Conservation (phyloP, 2,113 vertebrate species). For the Xiphophorus maculatus region DNA sequence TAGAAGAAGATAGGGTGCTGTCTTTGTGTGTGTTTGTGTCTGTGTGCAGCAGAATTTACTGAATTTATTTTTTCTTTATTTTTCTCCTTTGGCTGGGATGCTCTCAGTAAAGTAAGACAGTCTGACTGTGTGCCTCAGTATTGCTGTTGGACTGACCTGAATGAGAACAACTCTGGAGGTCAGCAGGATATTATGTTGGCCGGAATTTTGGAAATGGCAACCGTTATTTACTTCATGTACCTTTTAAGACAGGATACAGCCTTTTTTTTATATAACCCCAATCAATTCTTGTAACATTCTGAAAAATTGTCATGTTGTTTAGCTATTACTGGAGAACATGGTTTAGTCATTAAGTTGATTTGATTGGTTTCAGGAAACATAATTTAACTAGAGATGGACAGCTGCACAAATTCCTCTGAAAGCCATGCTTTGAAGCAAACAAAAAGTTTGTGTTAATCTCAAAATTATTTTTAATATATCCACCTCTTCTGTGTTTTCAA, state of each 20-base stretch:
- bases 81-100: slow-evolving; percentile 16
- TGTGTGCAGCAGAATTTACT: slow-evolving; percentile 2
- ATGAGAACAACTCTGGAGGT: slow-evolving; percentile 3
- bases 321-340: background rate
- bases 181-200: background rate
- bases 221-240: too few species aligned
- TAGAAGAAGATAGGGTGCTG: slow-evolving; percentile 55
- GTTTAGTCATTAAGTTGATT: background rate
- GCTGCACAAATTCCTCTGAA: background rate
- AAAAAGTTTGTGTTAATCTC: too few species aligned
- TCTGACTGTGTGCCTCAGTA: slow-evolving; percentile 33
- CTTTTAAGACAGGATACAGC: too few species aligned
- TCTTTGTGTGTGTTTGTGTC: slow-evolving; percentile 32
- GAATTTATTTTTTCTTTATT: slow-evolving; percentile 7
- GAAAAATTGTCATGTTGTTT: background rate
- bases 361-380: background rate
- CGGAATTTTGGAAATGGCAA: background rate
- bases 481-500: too few species aligned
- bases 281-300: background rate
- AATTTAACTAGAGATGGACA: background rate
- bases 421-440: background rate
- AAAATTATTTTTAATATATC: background rate
- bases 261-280: background rate
- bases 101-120: slow-evolving; percentile 48
- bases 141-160: slow-evolving; percentile 15